phyloP scores from a whole-genome alignment of 2,797 vertebrate genomes.

The Crax fasciolata region DNA sequence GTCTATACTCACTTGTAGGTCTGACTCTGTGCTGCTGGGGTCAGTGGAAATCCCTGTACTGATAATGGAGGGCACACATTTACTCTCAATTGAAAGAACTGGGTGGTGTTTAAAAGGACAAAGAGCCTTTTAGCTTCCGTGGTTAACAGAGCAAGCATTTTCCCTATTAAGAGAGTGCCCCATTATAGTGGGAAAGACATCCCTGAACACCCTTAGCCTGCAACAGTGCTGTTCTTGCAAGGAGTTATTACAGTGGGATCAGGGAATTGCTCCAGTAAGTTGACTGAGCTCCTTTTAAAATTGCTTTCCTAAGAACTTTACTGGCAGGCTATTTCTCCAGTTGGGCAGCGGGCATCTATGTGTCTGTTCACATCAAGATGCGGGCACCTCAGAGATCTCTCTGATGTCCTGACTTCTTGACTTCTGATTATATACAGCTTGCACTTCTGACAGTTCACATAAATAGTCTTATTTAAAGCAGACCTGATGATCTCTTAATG shows the following conservation, averaged over 20 bases:
- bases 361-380: constrained; percentile 52
- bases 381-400: constrained; percentile 46
- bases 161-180: background rate
- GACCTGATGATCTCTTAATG: constrained; percentile 73
- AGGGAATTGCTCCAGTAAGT: background rate
- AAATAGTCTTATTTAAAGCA: constrained; percentile 70
- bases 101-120: background rate
- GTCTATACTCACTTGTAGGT: background rate
- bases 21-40: background rate
- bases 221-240: background rate
- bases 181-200: background rate
- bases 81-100: background rate
- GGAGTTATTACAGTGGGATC: background rate
- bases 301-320: constrained; percentile 15
- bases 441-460: constrained; percentile 73
- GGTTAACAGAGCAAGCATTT: background rate
- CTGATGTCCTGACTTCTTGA: constrained; percentile 53
- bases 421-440: constrained; percentile 53
- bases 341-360: background rate
- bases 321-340: constrained; percentile 47
- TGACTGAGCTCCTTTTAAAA: constrained; percentile 47
- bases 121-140: background rate
- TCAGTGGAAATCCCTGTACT: background rate
- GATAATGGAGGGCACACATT: background rate
- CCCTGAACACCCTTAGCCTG: background rate